These are phyloP conservation scores for Cossypha caffra DNA, from an alignment of 2,797 vertebrate genomes.

Conservation along the genomic window DNA sequence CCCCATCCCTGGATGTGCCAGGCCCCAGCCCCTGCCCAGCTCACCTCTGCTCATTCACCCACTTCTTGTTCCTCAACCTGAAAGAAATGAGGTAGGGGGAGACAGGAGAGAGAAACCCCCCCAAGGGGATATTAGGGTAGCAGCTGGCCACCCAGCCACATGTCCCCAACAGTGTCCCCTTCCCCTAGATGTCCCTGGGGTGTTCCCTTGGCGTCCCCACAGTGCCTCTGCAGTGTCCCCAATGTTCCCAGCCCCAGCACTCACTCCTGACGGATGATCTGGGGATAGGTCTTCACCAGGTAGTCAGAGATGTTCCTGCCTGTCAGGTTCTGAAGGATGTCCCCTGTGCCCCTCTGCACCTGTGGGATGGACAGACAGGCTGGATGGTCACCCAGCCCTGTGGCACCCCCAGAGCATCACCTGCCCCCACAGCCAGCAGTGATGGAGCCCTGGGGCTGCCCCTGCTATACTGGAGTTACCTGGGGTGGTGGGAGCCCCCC, in stretches of 20 bases:
- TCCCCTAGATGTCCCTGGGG: background rate
- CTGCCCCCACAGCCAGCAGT: rapidly evolving
- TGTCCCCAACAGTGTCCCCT: background rate
- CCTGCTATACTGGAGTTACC: conserved; percentile 47
- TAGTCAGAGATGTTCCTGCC: conserved; percentile 89
- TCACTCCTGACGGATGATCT: conserved; percentile 87
- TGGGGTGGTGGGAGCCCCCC: conserved; percentile 87
- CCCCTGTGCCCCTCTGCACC: conserved; percentile 81
- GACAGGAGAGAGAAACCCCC: background rate
- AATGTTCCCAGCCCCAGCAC: background rate
- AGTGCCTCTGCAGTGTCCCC: background rate
- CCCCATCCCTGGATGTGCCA: rapidly evolving
- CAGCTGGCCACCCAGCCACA: rapidly evolving
- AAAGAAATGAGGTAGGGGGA: background rate
- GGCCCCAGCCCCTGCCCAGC: background rate
- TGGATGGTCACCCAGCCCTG: rapidly evolving
- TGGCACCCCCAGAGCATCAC: rapidly evolving
- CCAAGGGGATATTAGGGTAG: rapidly evolving
- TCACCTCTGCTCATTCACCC: conserved; percentile 93
- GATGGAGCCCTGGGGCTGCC: rapidly evolving
- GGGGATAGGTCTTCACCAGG: conserved; percentile 90
- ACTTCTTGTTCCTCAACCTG: conserved; percentile 90
- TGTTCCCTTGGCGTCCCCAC: background rate
- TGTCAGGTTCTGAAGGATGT: conserved; percentile 88
- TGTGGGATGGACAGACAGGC: background rate